Evolutionary conservation across 2,888 invertebrate species (phyloP), one percentile per base, ranked within the genome.

Genomic region (Lasius platythorax): DNA sequence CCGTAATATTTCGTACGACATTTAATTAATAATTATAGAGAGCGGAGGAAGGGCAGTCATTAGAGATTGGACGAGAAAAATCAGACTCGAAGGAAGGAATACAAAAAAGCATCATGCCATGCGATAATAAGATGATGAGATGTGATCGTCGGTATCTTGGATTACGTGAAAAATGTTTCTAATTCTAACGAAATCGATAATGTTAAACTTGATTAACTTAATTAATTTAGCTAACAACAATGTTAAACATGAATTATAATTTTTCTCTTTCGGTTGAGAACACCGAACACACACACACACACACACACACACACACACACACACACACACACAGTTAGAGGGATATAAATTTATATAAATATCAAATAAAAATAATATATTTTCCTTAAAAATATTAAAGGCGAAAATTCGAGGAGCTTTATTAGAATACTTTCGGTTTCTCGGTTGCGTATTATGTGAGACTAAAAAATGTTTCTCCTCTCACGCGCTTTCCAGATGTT

Each of bases 401-500:
- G 23, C 9, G 8, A 43, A 15, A 23, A 12, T 33, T 66, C 23
- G 9, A 33, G 68, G 9, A 50, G 33, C 37, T 67, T 75, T 15
- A 46, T 67, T 33, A 4, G 3, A 50, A 76, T 50, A 68, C 46
- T 76, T 76, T 66, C n/a, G 40, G n/a, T 64, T 30, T 53, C 37
- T 64, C 9, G 53, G 30, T 33, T 33, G 30, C 30, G 9, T 66
- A 12, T 3, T n/a, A n/a, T 11, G 40, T 40, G 6, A 15, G 40
- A 23, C 9, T 12, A 70, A 28, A 72, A 58, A 61, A 46, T 23
- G 12, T 58, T 79, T 58, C 56, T 61, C 40, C 46, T 28, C 23
- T 67, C 73, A 58, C 33, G 58, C 63, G 64, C 53, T 56, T 72
- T 12, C 76, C 85, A 87, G 87, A 89, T 90, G 89, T 89, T 87